These are phyloP conservation scores for Lasioglossum malachurum DNA, from an alignment of 2,888 invertebrate species.

Conservation along the genomic window DNA sequence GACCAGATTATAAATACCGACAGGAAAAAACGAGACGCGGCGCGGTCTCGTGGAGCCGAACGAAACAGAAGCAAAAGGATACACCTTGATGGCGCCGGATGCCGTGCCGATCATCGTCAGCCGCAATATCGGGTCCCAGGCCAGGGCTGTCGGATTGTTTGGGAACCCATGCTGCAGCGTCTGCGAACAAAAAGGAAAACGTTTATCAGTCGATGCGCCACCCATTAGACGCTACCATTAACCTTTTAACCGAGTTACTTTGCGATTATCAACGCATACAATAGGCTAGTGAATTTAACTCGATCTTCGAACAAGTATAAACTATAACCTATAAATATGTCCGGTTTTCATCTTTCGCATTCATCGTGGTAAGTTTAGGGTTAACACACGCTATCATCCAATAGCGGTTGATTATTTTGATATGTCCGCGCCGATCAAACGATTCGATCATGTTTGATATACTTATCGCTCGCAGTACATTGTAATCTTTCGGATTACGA, in stretches of 20 bases:
- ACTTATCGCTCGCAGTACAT: neutral
- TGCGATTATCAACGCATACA: neutral
- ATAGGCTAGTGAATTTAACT: neutral
- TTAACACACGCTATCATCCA: neutral
- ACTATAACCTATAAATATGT: neutral
- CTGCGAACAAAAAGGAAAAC: constrained; percentile 86
- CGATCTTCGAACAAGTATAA: neutral
- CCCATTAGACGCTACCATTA: neutral
- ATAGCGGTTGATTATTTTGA: constrained; percentile 4
- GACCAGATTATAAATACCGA: constrained; percentile 64
- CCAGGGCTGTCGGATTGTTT: constrained; percentile 96
- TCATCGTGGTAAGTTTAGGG: neutral
- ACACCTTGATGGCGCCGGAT: constrained; percentile 94
- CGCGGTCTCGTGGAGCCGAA: constrained; percentile 70
- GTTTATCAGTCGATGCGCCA: constrained; percentile 25
- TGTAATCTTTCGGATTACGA: neutral
- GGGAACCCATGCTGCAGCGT: constrained; percentile 99
- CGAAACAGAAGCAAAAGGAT: constrained; percentile 85
- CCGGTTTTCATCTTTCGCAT: neutral
- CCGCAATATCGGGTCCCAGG: constrained; percentile 95
- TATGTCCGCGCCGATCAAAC: neutral
- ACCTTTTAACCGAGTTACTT: neutral
- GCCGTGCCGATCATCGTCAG: constrained; percentile 97
- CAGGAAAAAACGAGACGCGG: constrained; percentile 66
- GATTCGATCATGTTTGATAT: neutral